These are phyloP conservation scores for Sebastes glaucus DNA, from an alignment of 2,797 vertebrate species.

Conservation along the genomic window DNA sequence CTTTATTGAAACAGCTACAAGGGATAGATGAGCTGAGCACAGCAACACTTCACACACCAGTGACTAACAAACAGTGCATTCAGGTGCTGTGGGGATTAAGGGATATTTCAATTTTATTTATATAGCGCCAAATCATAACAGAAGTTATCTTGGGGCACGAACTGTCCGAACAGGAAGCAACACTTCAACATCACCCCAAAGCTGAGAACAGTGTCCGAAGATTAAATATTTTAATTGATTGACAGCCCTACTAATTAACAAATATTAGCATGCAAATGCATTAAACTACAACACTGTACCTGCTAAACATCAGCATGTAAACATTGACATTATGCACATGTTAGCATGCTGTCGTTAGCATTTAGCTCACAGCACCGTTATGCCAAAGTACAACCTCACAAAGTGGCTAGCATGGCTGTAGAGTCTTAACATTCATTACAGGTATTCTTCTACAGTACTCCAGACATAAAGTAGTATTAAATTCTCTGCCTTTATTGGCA, in stretches of 20 bases:
- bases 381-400: not conserved
- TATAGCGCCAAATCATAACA: not conserved
- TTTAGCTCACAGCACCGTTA: not conserved
- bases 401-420: not conserved
- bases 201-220: not conserved
- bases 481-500: too few species aligned
- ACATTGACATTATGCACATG: too few species aligned
- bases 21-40: slow-evolving; percentile 37
- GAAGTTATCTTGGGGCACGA: not conserved
- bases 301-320: too few species aligned
- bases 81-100: not conserved
- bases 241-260: too few species aligned
- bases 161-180: not conserved
- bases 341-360: not conserved
- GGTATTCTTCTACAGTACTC: too few species aligned
- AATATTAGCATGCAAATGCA: too few species aligned
- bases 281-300: too few species aligned
- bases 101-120: not conserved
- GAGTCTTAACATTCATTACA: not conserved
- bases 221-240: too few species aligned
- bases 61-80: not conserved
- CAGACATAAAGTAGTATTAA: too few species aligned
- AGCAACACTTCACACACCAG: slow-evolving; percentile 40
- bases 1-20: slow-evolving; percentile 33
- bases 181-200: not conserved